A percentile compares a stretch with the other conserved stretches of the same genome.
phyloP scores from a whole-genome alignment of 1,140 invertebrate species.

The Drosophila kurseongensis region DNA sequence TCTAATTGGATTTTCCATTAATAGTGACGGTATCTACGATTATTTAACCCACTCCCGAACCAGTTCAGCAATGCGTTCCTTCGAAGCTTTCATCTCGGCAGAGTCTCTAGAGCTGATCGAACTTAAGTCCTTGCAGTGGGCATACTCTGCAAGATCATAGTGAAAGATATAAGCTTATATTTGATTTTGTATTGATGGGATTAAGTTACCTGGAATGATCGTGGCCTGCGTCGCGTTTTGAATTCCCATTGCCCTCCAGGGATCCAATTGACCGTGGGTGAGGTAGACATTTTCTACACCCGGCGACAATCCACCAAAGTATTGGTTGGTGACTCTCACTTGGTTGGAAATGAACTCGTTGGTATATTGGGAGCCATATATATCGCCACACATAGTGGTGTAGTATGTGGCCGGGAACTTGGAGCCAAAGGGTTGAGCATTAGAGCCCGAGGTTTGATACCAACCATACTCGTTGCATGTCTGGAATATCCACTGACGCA shows the following conservation, averaged over 20 bases:
- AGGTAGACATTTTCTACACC: constrained; percentile 87
- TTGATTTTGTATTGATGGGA: neutral
- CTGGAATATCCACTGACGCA: constrained; percentile 89
- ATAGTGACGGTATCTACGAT: neutral
- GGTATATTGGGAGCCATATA: constrained; percentile 86
- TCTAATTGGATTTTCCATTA: neutral
- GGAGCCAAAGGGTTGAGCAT: constrained; percentile 88
- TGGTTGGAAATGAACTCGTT: constrained; percentile 57
- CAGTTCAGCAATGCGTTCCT: constrained; percentile 65
- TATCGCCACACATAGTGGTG: constrained; percentile 87
- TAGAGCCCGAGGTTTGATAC: constrained; percentile 88
- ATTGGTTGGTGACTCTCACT: constrained; percentile 86
- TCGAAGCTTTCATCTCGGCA: constrained; percentile 84
- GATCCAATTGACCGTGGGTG: constrained; percentile 88
- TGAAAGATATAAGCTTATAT: neutral
- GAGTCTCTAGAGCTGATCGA: constrained; percentile 85
- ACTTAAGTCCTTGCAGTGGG: constrained; percentile 89
- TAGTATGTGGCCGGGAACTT: constrained; percentile 86
- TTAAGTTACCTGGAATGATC: constrained; percentile 64
- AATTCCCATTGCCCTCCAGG: constrained; percentile 88
- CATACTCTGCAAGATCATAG: constrained; percentile 85
- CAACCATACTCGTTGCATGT: constrained; percentile 91
- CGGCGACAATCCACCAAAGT: constrained; percentile 87
- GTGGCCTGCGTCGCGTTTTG: constrained; percentile 65
- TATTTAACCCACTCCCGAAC: constrained; percentile 76